Percentiles rank a stretch among this genome's conserved stretches.
These are phyloP conservation scores for Scaptomyza tumidula DNA, from an alignment of 2,888 invertebrate species.

Conservation along the genomic window DNA sequence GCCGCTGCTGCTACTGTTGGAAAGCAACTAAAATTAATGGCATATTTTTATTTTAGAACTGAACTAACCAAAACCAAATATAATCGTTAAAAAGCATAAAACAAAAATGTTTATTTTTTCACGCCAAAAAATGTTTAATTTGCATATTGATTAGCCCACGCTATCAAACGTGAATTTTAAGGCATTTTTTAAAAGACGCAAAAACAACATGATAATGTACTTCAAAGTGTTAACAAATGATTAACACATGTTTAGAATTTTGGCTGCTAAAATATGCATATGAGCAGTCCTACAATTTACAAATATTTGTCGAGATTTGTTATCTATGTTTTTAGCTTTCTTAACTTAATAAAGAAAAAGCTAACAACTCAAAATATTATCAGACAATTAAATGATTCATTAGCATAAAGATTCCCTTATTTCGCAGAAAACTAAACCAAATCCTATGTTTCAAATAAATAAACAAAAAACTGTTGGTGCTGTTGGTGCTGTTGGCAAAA, in stretches of 20 bases:
- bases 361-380: no score
- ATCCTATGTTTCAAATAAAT: neutral
- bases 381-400: no score
- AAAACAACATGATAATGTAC: constrained; percentile 10
- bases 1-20: no score
- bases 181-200: constrained; percentile 22
- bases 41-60: constrained; percentile 5
- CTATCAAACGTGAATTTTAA: neutral
- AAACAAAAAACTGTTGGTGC: no score
- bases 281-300: neutral
- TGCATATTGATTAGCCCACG: constrained; percentile 34
- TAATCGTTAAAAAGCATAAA: constrained; percentile 3
- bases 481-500: neutral
- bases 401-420: neutral
- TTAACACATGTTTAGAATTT: neutral
- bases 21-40: neutral
- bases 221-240: constrained; percentile 7
- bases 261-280: neutral
- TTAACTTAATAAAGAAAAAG: no score
- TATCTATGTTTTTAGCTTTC: no score
- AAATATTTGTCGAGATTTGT: neutral
- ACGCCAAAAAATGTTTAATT: constrained; percentile 30
- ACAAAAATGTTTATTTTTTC: constrained; percentile 9
- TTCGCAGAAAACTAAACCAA: neutral
- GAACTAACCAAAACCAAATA: constrained; percentile 15